Percentiles rank a stretch among this genome's conserved stretches.
Evolutionary conservation across 1,140 invertebrate genomes (phyloP).

Genomic region (Planococcus citri): DNA sequence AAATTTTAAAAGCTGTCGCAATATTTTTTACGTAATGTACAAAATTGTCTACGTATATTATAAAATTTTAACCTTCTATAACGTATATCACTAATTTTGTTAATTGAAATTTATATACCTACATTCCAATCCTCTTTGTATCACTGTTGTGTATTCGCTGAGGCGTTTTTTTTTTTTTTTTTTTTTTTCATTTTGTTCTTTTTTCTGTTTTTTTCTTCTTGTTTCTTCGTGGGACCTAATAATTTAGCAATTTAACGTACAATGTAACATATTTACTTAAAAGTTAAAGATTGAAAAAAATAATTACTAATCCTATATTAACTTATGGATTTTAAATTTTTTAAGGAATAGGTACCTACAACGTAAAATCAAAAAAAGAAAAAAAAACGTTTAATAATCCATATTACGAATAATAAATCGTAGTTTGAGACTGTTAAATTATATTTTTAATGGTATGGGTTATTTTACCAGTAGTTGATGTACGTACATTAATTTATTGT

Average conservation of each 20-base stretch:
- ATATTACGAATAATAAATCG: not conserved
- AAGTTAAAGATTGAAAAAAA: no score
- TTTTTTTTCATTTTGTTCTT: not conserved
- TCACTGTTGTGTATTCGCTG: not conserved
- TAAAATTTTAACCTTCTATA: no score
- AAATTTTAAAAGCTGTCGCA: not conserved
- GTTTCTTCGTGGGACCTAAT: not conserved
- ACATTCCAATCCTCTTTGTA: not conserved
- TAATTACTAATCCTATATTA: no score
- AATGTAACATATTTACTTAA: not conserved
- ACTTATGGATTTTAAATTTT: no score
- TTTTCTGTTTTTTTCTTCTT: not conserved
- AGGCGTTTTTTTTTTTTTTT: not conserved
- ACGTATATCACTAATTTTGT: no score
- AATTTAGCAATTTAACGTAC: not conserved
- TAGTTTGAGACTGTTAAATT: not conserved
- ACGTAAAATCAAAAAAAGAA: no score
- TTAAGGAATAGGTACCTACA: no score
- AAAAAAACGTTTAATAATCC: no score
- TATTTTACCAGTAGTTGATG: not conserved
- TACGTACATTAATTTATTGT: not conserved
- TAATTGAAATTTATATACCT: not conserved
- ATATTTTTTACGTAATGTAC: not conserved
- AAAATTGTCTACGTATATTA: not conserved
- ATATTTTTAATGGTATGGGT: constrained; percentile 6